phyloP scores from a whole-genome alignment of 2,888 invertebrate species.

The Ferdinandea cuprea region DNA sequence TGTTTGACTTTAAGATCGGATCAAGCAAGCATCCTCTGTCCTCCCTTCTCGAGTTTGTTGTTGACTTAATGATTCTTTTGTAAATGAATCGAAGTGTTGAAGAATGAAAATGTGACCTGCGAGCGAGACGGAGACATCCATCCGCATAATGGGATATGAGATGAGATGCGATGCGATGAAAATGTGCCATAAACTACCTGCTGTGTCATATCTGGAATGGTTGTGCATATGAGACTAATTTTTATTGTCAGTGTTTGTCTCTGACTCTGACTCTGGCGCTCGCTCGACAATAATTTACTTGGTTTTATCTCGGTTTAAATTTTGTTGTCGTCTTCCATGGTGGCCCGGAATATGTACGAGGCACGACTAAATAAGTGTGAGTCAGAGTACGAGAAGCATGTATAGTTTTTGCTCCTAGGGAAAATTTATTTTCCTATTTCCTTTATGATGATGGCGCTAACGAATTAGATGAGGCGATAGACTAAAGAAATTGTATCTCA shows the following conservation, averaged over 20 bases:
- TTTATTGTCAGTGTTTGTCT: constrained; percentile 68
- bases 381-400: constrained; percentile 20
- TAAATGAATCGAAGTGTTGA: constrained; percentile 74
- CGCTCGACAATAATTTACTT: constrained; percentile 50
- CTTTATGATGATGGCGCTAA: constrained; percentile 66
- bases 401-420: constrained; percentile 47
- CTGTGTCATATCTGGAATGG: constrained; percentile 54
- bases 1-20: constrained; percentile 57
- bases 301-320: constrained; percentile 67
- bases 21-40: constrained; percentile 25
- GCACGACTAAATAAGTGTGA: constrained; percentile 3
- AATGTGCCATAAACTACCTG: constrained; percentile 67
- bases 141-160: constrained; percentile 47
- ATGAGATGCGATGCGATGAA: constrained; percentile 1
- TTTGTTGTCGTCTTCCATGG: constrained; percentile 64
- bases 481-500: constrained; percentile 34
- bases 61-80: constrained; percentile 71
- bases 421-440: constrained; percentile 21
- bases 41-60: constrained; percentile 6
- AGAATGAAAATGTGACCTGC: constrained; percentile 74
- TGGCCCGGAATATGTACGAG: constrained; percentile 51
- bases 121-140: too few species aligned
- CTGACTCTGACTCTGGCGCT: background rate
- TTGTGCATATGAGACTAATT: constrained; percentile 72
- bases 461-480: constrained; percentile 27